Conservation (phyloP, 2,113 vertebrate genomes). For the Typhlomys cinereus region DNA sequence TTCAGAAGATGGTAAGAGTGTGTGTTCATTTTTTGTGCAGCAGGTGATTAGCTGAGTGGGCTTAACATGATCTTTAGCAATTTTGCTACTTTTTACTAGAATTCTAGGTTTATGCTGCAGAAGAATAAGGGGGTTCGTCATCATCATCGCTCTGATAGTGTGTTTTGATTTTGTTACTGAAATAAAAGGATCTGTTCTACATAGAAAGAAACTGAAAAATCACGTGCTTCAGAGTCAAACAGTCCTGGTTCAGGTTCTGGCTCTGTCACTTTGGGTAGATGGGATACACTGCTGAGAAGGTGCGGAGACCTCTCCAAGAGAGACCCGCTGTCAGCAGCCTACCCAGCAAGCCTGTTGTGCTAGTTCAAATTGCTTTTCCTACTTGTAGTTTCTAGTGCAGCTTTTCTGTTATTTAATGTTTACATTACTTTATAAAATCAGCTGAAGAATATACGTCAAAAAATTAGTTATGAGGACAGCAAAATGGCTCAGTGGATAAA, state of each 20-base stretch:
- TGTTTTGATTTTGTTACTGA: background rate
- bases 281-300: too few relatives aligned
- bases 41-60: background rate
- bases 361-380: background rate
- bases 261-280: background rate
- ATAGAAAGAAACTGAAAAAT: background rate
- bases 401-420: background rate
- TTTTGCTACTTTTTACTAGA: slow-evolving; percentile 21
- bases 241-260: background rate
- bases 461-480: too few relatives aligned
- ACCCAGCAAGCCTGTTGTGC: background rate
- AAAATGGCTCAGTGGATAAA: too few relatives aligned
- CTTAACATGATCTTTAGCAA: background rate
- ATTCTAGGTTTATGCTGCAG: background rate
- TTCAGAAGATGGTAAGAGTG: slow-evolving; percentile 94
- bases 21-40: background rate
- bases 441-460: background rate
- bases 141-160: background rate
- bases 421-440: slow-evolving; percentile 55
- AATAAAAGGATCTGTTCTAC: background rate
- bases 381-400: background rate
- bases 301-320: background rate
- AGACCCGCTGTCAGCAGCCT: background rate
- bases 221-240: background rate
- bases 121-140: background rate